Conservation (phyloP, 1,140 invertebrate genomes). For the Lasioglossum albipes region DNA sequence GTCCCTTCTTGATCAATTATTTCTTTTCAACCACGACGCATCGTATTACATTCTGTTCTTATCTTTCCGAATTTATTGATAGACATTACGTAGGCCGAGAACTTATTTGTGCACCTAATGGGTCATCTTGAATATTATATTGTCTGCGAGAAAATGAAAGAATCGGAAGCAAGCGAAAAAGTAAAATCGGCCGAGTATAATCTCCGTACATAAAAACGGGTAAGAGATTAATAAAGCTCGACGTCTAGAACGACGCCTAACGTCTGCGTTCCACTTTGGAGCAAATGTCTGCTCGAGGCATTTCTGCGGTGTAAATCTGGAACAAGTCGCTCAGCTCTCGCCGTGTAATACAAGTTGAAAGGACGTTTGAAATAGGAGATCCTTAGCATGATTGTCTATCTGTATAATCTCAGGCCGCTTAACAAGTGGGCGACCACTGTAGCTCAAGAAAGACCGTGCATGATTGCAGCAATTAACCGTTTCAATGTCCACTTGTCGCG, state of each 20-base stretch:
- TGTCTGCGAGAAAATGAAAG: no score
- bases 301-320: conserved; percentile 39
- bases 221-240: neutral
- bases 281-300: conserved; percentile 25
- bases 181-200: neutral
- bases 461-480: conserved; percentile 24
- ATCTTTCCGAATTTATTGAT: no score
- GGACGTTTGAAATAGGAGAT: conserved; percentile 72
- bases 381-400: conserved; percentile 63
- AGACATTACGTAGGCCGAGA: no score
- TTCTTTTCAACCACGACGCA: no score
- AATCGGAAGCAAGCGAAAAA: no score
- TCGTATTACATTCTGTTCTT: no score
- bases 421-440: conserved; percentile 10
- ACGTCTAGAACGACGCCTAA: conserved; percentile 5
- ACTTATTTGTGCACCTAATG: no score
- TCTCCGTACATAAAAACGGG: neutral
- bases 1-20: no score
- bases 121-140: no score
- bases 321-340: conserved; percentile 51
- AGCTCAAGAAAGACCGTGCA: neutral
- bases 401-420: conserved; percentile 39
- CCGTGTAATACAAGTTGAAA: conserved; percentile 73
- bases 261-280: conserved; percentile 23
- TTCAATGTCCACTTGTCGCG: neutral